Evolutionary conservation across 2,113 vertebrate genomes (phyloP).

Genomic region (Neotoma lepida): DNA sequence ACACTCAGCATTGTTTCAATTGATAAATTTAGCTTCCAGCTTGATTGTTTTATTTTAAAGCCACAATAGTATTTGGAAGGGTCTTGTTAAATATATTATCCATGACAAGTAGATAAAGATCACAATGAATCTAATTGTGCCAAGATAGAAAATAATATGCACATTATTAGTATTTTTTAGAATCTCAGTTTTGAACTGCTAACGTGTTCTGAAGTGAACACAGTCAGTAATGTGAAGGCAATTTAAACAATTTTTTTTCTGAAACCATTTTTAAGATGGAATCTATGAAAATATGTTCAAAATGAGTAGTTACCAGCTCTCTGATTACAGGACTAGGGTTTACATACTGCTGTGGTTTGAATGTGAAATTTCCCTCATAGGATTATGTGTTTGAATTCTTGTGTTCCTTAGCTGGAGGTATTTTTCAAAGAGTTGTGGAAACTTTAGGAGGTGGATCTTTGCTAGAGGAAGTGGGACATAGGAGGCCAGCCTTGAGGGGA

Average conservation of each 20-base stretch:
- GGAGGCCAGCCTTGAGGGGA: not conserved
- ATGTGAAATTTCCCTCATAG: not conserved
- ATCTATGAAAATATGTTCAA: constrained; percentile 64
- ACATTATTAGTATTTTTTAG: constrained; percentile 56
- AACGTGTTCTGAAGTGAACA: not conserved
- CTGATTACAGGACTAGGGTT: not conserved
- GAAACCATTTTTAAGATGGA: constrained; percentile 35
- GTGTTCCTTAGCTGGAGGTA: not conserved
- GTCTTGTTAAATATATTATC: not conserved
- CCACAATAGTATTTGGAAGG: not conserved
- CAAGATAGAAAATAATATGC: not conserved
- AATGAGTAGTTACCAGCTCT: constrained; percentile 52
- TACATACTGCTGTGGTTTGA: not conserved
- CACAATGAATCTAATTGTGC: not conserved
- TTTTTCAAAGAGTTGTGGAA: not conserved
- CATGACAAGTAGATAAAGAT: constrained; percentile 46
- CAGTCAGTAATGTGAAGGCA: constrained; percentile 6
- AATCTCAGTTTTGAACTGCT: not conserved
- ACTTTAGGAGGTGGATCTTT: not conserved
- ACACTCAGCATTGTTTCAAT: not conserved
- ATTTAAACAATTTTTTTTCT: constrained; percentile 38
- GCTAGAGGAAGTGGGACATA: not conserved
- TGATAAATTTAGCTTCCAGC: not conserved
- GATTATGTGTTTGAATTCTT: not conserved
- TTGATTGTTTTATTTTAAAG: constrained; percentile 46